phyloP scores from a whole-genome alignment of 2,888 invertebrate genomes.

The Ptychoptera albimana region DNA sequence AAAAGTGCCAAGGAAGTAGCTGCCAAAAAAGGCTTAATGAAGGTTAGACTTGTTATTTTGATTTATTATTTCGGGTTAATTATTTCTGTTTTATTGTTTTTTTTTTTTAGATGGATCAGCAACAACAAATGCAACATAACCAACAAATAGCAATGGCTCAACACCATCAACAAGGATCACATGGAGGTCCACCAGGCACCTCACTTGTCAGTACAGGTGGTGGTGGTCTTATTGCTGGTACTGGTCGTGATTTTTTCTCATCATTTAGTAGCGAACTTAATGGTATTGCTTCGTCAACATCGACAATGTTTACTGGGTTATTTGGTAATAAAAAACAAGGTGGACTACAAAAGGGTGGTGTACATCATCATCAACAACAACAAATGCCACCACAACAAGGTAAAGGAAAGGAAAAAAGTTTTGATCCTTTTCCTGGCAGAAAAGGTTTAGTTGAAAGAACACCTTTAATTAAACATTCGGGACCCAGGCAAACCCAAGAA shows the following conservation, averaged over 20 bases:
- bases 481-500: constrained; percentile 47
- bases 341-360: constrained; percentile 1
- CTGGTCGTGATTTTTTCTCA: constrained; percentile 71
- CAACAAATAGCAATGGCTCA: neutral
- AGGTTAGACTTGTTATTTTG: constrained; percentile 21
- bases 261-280: constrained; percentile 86
- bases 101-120: neutral
- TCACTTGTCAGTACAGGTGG: constrained; percentile 26
- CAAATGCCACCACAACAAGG: constrained; percentile 19
- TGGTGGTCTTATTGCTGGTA: constrained; percentile 35
- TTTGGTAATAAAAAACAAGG: constrained; percentile 50
- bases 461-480: constrained; percentile 70
- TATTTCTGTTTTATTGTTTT: too few species aligned
- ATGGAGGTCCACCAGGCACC: constrained; percentile 13
- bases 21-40: constrained; percentile 67
- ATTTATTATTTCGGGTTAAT: too few species aligned
- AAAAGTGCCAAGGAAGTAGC: constrained; percentile 83
- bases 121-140: neutral
- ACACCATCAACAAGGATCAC: too few species aligned
- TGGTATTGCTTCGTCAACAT: constrained; percentile 81
- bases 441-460: constrained; percentile 81
- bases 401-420: constrained; percentile 32
- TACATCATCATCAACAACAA: constrained; percentile 10
- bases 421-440: constrained; percentile 63
- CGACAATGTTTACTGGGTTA: constrained; percentile 87